Evolutionary conservation across 2,113 vertebrate genomes (phyloP).

Genomic region (Gorsachius goisagi): DNA sequence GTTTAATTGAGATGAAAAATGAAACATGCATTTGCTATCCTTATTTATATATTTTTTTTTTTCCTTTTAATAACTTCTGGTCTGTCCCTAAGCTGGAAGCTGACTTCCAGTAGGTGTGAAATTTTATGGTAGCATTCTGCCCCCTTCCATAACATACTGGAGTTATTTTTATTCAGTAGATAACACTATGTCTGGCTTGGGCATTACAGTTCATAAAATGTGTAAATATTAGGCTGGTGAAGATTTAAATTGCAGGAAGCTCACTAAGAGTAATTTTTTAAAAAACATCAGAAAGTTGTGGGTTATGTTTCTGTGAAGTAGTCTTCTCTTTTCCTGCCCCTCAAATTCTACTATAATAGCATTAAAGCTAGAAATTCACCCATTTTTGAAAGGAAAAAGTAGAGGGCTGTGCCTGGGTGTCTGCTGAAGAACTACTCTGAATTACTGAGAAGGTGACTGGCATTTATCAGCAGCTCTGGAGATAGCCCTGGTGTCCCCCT

Average conservation of each 20-base stretch:
- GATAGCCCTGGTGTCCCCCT: neutral
- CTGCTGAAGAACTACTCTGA: neutral
- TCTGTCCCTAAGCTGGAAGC: neutral
- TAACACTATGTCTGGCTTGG: neutral
- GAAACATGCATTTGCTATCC: neutral
- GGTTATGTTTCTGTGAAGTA: neutral
- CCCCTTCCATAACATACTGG: neutral
- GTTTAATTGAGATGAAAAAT: neutral
- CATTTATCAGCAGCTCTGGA: neutral
- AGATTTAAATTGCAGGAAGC: neutral
- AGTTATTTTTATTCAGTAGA: neutral
- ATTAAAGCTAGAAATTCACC: neutral
- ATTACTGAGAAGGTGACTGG: neutral
- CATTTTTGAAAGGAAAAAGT: neutral
- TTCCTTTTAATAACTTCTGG: neutral
- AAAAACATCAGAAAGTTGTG: neutral
- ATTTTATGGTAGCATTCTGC: neutral
- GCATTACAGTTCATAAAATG: neutral
- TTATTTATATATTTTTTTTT: neutral
- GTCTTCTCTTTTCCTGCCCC: neutral
- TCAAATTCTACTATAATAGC: neutral
- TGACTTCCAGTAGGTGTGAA: neutral
- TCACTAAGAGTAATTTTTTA: neutral
- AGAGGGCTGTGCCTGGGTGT: neutral
- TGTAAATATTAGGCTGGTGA: neutral